These are phyloP conservation scores for Lepidurus couesii DNA, from an alignment of 1,140 invertebrate species.

Conservation along the genomic window DNA sequence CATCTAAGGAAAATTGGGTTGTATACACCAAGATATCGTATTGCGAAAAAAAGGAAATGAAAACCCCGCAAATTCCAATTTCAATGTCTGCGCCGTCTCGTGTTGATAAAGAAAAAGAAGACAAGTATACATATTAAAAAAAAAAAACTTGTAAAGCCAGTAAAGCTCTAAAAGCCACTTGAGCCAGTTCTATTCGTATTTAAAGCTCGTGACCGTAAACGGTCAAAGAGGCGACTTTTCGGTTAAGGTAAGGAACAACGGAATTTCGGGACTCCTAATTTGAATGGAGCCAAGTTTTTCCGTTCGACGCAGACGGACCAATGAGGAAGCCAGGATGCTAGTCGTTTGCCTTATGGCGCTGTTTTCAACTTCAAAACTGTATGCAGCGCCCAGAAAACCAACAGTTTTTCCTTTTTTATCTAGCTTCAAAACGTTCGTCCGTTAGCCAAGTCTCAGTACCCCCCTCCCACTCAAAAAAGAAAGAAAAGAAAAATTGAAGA, in stretches of 20 bases:
- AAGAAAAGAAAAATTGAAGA: background rate
- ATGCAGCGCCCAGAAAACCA: background rate
- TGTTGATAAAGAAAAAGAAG: too few relatives aligned
- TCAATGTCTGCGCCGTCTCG: background rate
- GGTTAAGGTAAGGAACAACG: background rate
- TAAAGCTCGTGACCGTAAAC: background rate
- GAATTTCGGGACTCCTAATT: background rate
- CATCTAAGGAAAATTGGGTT: background rate
- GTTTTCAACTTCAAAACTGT: background rate
- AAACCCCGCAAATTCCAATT: background rate
- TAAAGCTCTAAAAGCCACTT: background rate
- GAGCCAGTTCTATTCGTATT: background rate
- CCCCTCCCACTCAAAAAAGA: background rate
- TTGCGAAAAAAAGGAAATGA: background rate
- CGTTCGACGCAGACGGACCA: background rate
- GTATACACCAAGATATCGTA: slow-evolving; percentile 10
- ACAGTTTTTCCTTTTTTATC: background rate
- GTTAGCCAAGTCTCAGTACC: background rate
- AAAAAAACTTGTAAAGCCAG: too few relatives aligned
- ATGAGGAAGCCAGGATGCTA: background rate
- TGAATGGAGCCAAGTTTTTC: background rate
- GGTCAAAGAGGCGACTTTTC: background rate
- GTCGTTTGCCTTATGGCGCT: slow-evolving; percentile 12
- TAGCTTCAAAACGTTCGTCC: background rate
- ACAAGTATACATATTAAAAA: background rate